These are phyloP conservation scores for Brachyrhaphis roseni DNA, from an alignment of 2,797 vertebrate species.

Conservation along the genomic window DNA sequence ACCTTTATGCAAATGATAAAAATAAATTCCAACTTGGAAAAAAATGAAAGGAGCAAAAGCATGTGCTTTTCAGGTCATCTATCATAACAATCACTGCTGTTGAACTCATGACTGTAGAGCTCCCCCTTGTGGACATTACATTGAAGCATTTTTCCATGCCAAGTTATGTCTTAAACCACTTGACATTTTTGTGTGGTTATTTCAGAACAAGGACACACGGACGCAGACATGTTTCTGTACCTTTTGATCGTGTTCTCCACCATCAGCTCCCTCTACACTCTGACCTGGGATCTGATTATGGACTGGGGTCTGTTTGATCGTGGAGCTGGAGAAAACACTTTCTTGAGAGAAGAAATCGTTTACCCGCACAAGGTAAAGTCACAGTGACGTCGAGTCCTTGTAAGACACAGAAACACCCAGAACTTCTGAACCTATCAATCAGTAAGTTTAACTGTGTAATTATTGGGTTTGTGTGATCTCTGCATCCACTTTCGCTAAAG, in stretches of 20 bases:
- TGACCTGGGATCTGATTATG: conserved; percentile 99
- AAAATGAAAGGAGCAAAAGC: neutral
- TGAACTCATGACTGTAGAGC: conserved; percentile 33
- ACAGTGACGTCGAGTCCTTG: neutral
- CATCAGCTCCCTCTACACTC: conserved; percentile 95
- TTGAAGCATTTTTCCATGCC: neutral
- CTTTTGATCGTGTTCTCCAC: conserved; percentile 91
- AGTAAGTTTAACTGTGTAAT: no score
- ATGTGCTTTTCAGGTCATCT: neutral
- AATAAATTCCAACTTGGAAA: neutral
- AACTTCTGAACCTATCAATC: neutral
- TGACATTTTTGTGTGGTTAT: conserved; percentile 37
- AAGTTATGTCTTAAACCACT: neutral
- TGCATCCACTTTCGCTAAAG: no score
- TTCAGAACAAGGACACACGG: conserved; percentile 87
- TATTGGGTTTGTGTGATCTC: no score
- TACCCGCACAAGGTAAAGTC: conserved; percentile 94
- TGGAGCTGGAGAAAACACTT: conserved; percentile 97
- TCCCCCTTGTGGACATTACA: conserved; percentile 70
- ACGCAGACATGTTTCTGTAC: conserved; percentile 93
- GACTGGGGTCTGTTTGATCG: conserved; percentile 99
- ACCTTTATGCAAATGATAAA: neutral
- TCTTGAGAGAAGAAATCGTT: conserved; percentile 97
- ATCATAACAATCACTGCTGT: neutral
- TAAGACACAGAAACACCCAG: conserved; percentile 11